A percentile compares a stretch with the other conserved stretches of the same genome.
Evolutionary conservation across 37 sponge, comb jelly and placozoan species (phyloP).

Genomic region (Halisarca cf. caerulea): DNA sequence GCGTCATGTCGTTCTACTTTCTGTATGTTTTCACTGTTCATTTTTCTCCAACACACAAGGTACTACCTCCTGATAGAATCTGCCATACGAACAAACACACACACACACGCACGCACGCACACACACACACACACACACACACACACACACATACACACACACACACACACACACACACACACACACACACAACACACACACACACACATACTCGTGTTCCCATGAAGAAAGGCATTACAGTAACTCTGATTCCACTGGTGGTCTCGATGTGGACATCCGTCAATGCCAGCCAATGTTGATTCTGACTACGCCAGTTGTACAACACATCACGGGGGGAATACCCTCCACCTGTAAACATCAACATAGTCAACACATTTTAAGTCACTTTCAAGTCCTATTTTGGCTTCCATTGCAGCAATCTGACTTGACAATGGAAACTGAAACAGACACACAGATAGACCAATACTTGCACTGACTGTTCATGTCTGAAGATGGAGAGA

Average conservation of each 20-base stretch:
- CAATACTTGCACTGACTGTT: slow-evolving; percentile 27
- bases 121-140: slow-evolving; percentile 8
- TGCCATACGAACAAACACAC: not conserved
- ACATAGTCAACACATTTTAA: not conserved
- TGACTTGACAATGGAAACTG: not conserved
- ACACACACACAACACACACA: not conserved
- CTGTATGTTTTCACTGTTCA: too few relatives aligned
- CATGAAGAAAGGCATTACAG: slow-evolving; percentile 96
- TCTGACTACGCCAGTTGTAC: slow-evolving; percentile 74
- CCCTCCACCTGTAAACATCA: too few relatives aligned
- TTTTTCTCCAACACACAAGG: too few relatives aligned
- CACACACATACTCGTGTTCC: slow-evolving; percentile 56
- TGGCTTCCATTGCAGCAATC: too few relatives aligned
- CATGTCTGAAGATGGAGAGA: slow-evolving; percentile 44
- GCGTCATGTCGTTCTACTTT: too few relatives aligned
- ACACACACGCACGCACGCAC: not conserved
- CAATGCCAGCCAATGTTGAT: slow-evolving; percentile 82
- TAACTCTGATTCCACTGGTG: slow-evolving; percentile 81
- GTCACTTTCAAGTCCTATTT: too few relatives aligned
- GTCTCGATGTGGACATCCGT: slow-evolving; percentile 85
- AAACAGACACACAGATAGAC: not conserved
- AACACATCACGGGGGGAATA: slow-evolving; percentile 52
- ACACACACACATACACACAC: slow-evolving; percentile 16
- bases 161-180: slow-evolving; percentile 23
- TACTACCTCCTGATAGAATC: too few relatives aligned